These are phyloP conservation scores for Drosophila mimica DNA, from an alignment of 2,888 invertebrate species.

Conservation along the genomic window DNA sequence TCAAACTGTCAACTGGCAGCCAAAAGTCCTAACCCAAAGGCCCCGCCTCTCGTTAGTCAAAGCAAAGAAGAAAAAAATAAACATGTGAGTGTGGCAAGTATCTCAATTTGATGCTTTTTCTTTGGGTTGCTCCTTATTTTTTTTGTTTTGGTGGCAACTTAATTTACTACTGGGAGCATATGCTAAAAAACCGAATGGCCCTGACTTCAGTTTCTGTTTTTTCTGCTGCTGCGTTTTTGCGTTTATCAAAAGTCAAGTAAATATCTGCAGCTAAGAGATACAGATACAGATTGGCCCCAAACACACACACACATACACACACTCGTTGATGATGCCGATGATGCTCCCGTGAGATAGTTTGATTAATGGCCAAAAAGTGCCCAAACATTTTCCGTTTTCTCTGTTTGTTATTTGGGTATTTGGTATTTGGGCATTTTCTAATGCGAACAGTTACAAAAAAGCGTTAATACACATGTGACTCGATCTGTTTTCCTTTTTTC, in stretches of 20 bases:
- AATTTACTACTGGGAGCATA: slow-evolving; percentile 68
- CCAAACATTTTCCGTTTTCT: slow-evolving; percentile 44
- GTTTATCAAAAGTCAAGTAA: slow-evolving; percentile 70
- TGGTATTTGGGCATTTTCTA: slow-evolving; percentile 49
- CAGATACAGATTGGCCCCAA: slow-evolving; percentile 55
- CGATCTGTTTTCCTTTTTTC: slow-evolving; percentile 6
- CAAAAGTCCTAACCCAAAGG: slow-evolving; percentile 48
- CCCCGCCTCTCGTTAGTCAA: slow-evolving; percentile 48
- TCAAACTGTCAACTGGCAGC: slow-evolving; percentile 63
- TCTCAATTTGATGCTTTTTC: slow-evolving; percentile 49
- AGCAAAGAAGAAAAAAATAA: neutral
- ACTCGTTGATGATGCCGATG: slow-evolving; percentile 52
- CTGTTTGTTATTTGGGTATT: slow-evolving; percentile 34
- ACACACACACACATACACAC: slow-evolving; percentile 27
- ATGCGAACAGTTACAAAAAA: slow-evolving; percentile 56
- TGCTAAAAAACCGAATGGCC: slow-evolving; percentile 73
- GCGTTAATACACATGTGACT: slow-evolving; percentile 64
- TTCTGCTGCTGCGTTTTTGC: slow-evolving; percentile 16
- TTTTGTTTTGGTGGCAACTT: slow-evolving; percentile 41
- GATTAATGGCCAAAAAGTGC: slow-evolving; percentile 81
- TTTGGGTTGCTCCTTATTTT: slow-evolving; percentile 8
- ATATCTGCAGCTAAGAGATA: slow-evolving; percentile 72
- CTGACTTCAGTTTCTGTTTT: slow-evolving; percentile 39
- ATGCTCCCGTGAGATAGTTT: slow-evolving; percentile 84
- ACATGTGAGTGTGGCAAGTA: slow-evolving; percentile 42